These are phyloP conservation scores for Hecatera dysodea DNA, from an alignment of 2,888 invertebrate species.

Conservation along the genomic window DNA sequence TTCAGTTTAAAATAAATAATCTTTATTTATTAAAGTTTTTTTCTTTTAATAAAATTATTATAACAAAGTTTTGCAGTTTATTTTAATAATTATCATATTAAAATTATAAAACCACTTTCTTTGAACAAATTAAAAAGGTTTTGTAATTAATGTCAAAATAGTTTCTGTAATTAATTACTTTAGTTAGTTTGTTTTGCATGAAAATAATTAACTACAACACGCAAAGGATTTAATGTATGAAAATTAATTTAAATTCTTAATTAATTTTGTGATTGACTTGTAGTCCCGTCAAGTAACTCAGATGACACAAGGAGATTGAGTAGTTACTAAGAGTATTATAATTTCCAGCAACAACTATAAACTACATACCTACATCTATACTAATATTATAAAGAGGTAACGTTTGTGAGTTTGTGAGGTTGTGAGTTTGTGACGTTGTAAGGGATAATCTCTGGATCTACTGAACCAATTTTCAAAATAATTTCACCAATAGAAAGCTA, in stretches of 20 bases:
- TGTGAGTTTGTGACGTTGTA: too few relatives aligned
- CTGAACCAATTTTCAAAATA: too few relatives aligned
- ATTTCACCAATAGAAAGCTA: too few relatives aligned
- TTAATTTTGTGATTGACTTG: constrained; percentile 25
- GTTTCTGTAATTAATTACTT: constrained; percentile 21
- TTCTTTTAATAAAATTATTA: too few relatives aligned
- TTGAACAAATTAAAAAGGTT: neutral
- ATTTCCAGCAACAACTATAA: neutral
- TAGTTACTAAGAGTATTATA: neutral
- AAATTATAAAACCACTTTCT: neutral
- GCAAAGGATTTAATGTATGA: constrained; percentile 16
- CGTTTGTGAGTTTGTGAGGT: too few relatives aligned
- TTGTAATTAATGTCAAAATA: neutral
- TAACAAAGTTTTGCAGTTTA: neutral
- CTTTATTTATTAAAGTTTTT: too few relatives aligned
- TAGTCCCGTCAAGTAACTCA: neutral
- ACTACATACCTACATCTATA: too few relatives aligned
- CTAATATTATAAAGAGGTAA: too few relatives aligned
- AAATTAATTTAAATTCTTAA: constrained; percentile 22
- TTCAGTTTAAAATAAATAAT: too few relatives aligned
- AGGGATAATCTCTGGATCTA: too few relatives aligned
- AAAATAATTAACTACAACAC: constrained; percentile 24
- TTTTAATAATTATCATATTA: neutral
- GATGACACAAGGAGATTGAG: neutral
- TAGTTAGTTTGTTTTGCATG: constrained; percentile 18